A percentile compares a stretch with the other conserved stretches of the same genome.
phyloP scores from a whole-genome alignment of 1,140 invertebrate species.

The Drosophila cardini region DNA sequence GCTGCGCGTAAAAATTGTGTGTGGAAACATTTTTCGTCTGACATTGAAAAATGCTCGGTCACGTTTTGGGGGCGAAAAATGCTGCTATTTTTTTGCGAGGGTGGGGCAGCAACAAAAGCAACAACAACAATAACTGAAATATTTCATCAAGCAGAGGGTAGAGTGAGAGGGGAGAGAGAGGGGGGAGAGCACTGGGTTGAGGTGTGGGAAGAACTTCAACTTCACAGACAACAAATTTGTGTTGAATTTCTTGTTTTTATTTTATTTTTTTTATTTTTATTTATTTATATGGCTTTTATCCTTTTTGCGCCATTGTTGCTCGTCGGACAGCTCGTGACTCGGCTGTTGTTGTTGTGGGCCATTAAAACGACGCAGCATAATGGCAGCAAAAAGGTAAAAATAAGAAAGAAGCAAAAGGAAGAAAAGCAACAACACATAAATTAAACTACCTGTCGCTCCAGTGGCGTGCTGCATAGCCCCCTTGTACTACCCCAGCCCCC shows the following conservation, averaged over 20 bases:
- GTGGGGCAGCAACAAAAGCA: not conserved
- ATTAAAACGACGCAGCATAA: conserved; percentile 83
- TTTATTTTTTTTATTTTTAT: conserved; percentile 78
- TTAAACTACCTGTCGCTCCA: conserved; percentile 81
- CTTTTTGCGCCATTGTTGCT: conserved; percentile 71
- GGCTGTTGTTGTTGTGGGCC: conserved; percentile 55
- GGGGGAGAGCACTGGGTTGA: conserved; percentile 24
- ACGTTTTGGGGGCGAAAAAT: conserved; percentile 75
- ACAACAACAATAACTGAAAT: conserved; percentile 20
- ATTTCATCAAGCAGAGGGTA: conserved; percentile 4
- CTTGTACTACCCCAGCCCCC: not conserved
- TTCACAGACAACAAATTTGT: conserved; percentile 66
- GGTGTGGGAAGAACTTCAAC: conserved; percentile 39
- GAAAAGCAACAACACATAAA: conserved; percentile 65
- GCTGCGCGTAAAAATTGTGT: conserved; percentile 49
- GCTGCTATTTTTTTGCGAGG: conserved; percentile 16
- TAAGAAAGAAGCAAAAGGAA: conserved; percentile 38
- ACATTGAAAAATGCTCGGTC: conserved; percentile 85
- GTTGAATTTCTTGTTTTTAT: conserved; percentile 33
- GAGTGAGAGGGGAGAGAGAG: not conserved
- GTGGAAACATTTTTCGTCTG: conserved; percentile 73
- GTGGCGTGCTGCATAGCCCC: conserved; percentile 31
- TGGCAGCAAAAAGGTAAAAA: conserved; percentile 63
- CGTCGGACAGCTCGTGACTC: conserved; percentile 68
- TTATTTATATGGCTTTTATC: conserved; percentile 78